phyloP scores from a whole-genome alignment of 1,140 invertebrate genomes.

The Agrypnia vestita region DNA sequence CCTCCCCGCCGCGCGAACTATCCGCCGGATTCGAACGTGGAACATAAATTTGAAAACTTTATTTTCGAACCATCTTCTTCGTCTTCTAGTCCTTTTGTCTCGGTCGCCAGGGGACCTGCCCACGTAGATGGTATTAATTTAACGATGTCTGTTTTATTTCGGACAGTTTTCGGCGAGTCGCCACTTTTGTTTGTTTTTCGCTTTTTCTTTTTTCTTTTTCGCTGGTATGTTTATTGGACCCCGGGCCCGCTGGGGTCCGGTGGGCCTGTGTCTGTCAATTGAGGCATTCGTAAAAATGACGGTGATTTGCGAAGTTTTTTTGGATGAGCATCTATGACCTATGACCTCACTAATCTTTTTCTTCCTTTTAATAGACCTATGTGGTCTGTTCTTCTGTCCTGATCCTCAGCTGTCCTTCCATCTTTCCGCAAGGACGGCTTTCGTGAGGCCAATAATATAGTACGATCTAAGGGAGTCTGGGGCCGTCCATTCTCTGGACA shows the following conservation, averaged over 20 bases:
- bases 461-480: too few species aligned
- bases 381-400: too few species aligned
- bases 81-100: slow-evolving; percentile 44
- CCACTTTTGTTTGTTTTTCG: not conserved
- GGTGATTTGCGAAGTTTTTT: too few species aligned
- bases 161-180: slow-evolving; percentile 4
- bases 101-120: slow-evolving; percentile 9
- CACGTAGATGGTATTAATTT: slow-evolving; percentile 34
- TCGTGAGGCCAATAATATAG: too few species aligned
- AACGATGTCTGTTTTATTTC: slow-evolving; percentile 34
- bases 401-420: too few species aligned
- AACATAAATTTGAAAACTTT: slow-evolving; percentile 59
- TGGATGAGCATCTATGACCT: too few species aligned
- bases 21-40: slow-evolving; percentile 37
- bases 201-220: slow-evolving; percentile 5
- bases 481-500: too few species aligned
- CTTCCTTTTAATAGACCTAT: too few species aligned
- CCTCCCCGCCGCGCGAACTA: slow-evolving; percentile 13
- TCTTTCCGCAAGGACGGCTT: too few species aligned
- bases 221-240: slow-evolving; percentile 18
- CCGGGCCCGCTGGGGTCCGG: not conserved
- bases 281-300: too few species aligned
- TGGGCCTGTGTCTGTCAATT: not conserved
- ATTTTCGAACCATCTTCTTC: slow-evolving; percentile 42
- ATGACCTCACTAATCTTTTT: too few species aligned